Conservation (phyloP, 2,113 vertebrate species). For the Myanophis thanlyinensis region DNA sequence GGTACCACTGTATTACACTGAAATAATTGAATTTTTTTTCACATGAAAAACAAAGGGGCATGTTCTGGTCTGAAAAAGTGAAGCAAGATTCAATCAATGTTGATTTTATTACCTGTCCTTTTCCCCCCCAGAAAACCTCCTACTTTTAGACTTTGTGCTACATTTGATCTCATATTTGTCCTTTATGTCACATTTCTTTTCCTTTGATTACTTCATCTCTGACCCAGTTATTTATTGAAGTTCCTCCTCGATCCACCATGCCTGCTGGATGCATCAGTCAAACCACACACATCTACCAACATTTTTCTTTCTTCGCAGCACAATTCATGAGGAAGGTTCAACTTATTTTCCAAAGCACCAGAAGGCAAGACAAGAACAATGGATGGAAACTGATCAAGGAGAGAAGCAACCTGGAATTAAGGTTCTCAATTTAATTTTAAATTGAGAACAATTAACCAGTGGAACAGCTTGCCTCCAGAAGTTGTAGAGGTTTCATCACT, state of each 20-base stretch:
- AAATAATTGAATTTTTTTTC: background rate
- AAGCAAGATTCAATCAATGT: background rate
- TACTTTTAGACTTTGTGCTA: conserved; percentile 5
- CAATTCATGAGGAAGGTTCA: no score
- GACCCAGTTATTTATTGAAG: background rate
- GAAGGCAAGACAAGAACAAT: no score
- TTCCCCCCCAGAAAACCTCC: conserved; percentile 1
- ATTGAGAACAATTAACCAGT: background rate
- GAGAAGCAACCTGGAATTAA: no score
- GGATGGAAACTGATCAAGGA: no score
- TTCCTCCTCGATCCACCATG: background rate
- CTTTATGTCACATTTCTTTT: background rate
- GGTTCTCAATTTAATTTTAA: no score
- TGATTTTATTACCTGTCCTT: background rate
- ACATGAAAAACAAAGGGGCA: background rate
- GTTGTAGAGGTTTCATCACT: background rate
- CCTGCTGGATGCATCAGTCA: background rate
- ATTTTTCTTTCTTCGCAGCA: background rate
- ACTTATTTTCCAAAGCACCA: no score
- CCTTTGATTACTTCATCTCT: background rate
- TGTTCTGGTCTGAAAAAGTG: background rate
- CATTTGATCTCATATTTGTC: background rate
- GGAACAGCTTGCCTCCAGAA: background rate
- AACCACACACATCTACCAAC: background rate
- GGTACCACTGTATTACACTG: background rate